Evolutionary conservation across 2,797 vertebrate genomes (phyloP), one percentile per base, ranked within the genome.

Genomic region (Apogon hyalosoma): DNA sequence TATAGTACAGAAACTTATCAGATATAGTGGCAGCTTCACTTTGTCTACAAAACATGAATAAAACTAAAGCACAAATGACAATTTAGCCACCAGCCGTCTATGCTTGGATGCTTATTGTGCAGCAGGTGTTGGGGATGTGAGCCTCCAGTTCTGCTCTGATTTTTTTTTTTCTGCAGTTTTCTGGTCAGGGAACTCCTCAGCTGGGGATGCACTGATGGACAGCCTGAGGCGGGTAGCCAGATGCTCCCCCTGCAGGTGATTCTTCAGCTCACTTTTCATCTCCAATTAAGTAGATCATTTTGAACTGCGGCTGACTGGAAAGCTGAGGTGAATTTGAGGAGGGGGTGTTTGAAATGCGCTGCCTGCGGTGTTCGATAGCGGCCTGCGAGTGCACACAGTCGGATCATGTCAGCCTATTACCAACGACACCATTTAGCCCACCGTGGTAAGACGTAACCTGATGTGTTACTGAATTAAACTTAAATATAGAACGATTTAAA

Each of bases 181-280:
- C 41, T 31, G 73, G n/a, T 64, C 13, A 16, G 68, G 48, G 63
- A 63, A 49, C 18, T 69, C 69, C 67, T 77, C 73, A n/a, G 57
- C 63, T 53, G 72, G 46, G 65, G 55, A 69, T 42, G 54, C 63
- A 7, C 52, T 60, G 83, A 73, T 53, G 75, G 77, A 63, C 63
- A 11, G 68, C 75, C 67, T 0, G 59, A 53, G 82, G 79, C 19
- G 1, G 33, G 75, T 28, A 5, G 57, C 74, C 88, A 88, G 85
- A 86, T 84, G 86, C 68, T 60, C 58, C 68, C 58, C 80, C 83
- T 76, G 75, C 69, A 77, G 73, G 69, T 69, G 56, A 51, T 39
- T 58, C 47, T 21, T 31, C 54, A 42, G 63, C 65, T 69, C 67
- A 19, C 28, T 75, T 62, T 70, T 83, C 64, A 74, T 73, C 62